A percentile compares a stretch with the other conserved stretches of the same genome.
Conservation (phyloP, 2,113 vertebrate species). For the Psophia crepitans region DNA sequence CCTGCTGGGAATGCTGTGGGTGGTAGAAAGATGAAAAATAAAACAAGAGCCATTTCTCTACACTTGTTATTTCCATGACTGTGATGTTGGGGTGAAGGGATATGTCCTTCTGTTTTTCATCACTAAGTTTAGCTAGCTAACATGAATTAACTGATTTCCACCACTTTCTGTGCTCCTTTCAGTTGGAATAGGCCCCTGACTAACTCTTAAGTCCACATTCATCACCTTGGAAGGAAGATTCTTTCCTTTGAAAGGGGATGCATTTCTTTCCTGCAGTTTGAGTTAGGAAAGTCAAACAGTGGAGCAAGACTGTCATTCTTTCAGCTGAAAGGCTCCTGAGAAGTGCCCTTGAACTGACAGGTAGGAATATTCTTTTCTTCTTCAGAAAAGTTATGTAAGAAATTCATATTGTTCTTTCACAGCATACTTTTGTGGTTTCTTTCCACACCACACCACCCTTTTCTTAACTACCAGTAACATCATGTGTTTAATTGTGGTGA, state of each 20-base stretch:
- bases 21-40: background rate
- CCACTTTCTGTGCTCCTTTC: background rate
- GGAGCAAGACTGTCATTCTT: background rate
- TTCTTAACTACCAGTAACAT: background rate
- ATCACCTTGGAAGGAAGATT: background rate
- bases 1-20: background rate
- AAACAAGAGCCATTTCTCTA: background rate
- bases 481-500: background rate
- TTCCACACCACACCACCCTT: background rate
- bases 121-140: background rate
- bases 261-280: background rate
- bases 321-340: background rate
- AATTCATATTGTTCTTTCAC: background rate
- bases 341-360: background rate
- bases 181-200: background rate
- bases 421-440: background rate
- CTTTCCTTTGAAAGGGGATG: background rate
- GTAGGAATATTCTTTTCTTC: background rate
- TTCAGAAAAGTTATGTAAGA: background rate
- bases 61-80: background rate
- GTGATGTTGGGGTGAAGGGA: background rate
- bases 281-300: background rate
- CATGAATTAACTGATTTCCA: background rate
- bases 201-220: background rate
- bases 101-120: background rate